Conservation (phyloP, 2,888 invertebrate genomes). For the Thera obeliscata region DNA sequence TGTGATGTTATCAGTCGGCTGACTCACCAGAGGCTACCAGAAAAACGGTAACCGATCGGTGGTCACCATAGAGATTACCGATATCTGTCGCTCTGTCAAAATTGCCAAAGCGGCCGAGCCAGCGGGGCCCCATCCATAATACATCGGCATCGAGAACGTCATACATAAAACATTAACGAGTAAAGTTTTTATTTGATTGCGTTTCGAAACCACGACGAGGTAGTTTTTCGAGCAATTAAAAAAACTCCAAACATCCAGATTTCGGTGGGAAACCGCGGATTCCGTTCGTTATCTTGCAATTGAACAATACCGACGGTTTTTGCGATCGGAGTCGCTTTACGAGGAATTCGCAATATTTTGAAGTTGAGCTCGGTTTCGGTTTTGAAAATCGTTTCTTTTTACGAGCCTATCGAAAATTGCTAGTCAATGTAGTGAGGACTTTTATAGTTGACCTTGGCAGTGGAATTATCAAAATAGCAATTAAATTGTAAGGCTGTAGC, state of each 20-base stretch:
- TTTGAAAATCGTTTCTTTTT: slow-evolving; percentile 46
- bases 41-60: slow-evolving; percentile 63
- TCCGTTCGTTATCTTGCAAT: slow-evolving; percentile 62
- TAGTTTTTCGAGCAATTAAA: slow-evolving; percentile 69
- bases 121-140: slow-evolving; percentile 81
- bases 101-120: slow-evolving; percentile 72
- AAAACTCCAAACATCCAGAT: slow-evolving; percentile 64
- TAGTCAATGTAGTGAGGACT: slow-evolving; percentile 27
- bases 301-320: slow-evolving; percentile 67
- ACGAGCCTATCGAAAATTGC: slow-evolving; percentile 46
- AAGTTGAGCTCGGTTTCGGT: slow-evolving; percentile 54
- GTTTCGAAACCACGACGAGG: slow-evolving; percentile 65
- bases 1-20: slow-evolving; percentile 63
- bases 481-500: slow-evolving; percentile 29
- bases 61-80: slow-evolving; percentile 73
- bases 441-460: slow-evolving; percentile 31
- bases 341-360: slow-evolving; percentile 62
- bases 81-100: slow-evolving; percentile 78
- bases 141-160: slow-evolving; percentile 71
- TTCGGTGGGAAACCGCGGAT: slow-evolving; percentile 77
- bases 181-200: slow-evolving; percentile 81
- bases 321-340: slow-evolving; percentile 51
- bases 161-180: slow-evolving; percentile 83
- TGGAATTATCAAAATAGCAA: slow-evolving; percentile 36
- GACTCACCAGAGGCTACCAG: slow-evolving; percentile 46